phyloP scores from a whole-genome alignment of 2,888 invertebrate species.

The Escarpia spicata region DNA sequence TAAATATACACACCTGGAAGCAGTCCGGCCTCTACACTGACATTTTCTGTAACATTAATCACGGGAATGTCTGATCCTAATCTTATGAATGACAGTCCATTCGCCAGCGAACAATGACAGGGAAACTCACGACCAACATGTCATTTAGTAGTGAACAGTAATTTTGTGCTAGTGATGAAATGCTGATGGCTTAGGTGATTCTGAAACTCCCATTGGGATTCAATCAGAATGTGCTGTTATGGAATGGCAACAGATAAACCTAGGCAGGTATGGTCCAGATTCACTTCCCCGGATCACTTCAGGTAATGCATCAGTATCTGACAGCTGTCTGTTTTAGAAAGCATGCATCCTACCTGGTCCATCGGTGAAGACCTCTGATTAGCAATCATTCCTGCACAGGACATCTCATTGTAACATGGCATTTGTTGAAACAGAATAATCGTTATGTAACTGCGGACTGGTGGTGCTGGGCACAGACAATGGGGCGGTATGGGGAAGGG shows the following conservation, averaged over 20 bases:
- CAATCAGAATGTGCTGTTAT: background rate
- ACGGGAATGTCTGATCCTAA: background rate
- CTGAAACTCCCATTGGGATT: background rate
- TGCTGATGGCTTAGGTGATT: background rate
- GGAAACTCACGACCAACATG: background rate
- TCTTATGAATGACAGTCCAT: background rate
- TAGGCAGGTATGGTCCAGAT: background rate
- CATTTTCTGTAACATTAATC: background rate
- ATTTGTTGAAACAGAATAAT: background rate
- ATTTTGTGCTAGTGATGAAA: background rate
- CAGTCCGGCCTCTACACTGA: background rate
- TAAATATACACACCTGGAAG: background rate
- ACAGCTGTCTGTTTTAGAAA: background rate
- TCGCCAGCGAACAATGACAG: background rate
- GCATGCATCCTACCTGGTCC: background rate
- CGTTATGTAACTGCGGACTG: background rate
- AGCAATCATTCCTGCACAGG: background rate
- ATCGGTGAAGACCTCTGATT: background rate
- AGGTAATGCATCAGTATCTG: background rate
- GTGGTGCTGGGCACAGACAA: background rate
- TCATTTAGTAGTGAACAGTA: background rate
- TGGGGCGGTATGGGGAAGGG: slow-evolving; percentile 5
- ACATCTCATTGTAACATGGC: background rate
- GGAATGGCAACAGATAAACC: background rate
- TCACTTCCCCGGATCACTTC: background rate